Conservation (phyloP, 2,113 vertebrate genomes). For the Terrapene triunguis region DNA sequence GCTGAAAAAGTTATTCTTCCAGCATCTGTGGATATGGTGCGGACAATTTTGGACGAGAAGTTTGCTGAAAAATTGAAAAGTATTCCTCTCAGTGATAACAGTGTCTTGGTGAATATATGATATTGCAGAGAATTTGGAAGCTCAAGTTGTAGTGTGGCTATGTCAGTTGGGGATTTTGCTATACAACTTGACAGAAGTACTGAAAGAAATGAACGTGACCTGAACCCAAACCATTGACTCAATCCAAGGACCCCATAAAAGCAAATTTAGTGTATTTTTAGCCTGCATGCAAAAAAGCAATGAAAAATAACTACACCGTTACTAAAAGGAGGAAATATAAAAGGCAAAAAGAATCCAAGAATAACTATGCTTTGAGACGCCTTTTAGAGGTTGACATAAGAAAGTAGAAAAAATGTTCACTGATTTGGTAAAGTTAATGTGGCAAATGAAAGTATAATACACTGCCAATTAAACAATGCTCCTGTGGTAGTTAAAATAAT, state of each 20-base stretch:
- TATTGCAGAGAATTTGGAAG: no score
- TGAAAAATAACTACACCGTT: not conserved
- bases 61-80: no score
- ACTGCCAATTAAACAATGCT: not conserved
- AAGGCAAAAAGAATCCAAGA: not conserved
- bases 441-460: not conserved
- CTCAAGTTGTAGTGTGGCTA: no score
- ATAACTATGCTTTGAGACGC: not conserved
- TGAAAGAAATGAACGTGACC: not conserved
- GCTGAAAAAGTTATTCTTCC: no score
- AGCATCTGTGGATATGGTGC: no score
- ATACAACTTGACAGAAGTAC: no score
- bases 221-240: not conserved
- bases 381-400: not conserved
- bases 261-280: not conserved
- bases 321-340: not conserved
- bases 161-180: no score
- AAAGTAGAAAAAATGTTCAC: rapidly evolving
- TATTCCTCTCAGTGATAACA: no score
- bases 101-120: no score
- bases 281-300: not conserved
- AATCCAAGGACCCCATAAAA: not conserved
- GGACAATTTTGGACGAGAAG: no score
- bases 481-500: not conserved
- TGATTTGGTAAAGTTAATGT: not conserved